Evolutionary conservation across 1,140 invertebrate genomes (phyloP), one percentile per base, ranked within the genome.

Genomic region (Drosophila lowei): DNA sequence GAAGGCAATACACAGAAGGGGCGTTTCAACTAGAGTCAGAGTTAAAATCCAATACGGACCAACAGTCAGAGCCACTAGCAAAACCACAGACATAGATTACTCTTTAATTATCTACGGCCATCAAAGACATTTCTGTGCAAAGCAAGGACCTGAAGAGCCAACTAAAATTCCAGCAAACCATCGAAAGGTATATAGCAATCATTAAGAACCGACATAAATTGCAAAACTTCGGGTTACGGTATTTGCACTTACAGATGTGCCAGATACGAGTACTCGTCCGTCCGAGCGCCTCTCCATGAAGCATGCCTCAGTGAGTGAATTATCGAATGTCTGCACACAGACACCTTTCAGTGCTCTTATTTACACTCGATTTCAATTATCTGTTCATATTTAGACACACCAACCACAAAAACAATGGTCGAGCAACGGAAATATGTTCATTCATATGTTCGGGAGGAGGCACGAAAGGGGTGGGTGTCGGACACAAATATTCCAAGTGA

Each of bases 291-390:
- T 34, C 9, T 34, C 30, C 7, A 28, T 7, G 28, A 28, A 8
- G 7, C 0, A 30, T 8, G 28, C 7, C 28, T 30, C 7, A 30
- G 30, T 34, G 3, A 34, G 2, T 18, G 18, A 18, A 34, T 34
- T 11, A 11, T 34, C 30, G 30, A 34, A 34, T 34, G 30, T 34
- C 30, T 34, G 30, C 30, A 52, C 42, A 50, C 50, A 23, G 38
- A 72, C 59, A 73, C 70, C 71, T 73, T 53, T 15, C 30, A 16
- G 23, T 54, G 55, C 71, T 56, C 49, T 75, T 75, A 75, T 60
- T 75, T 75, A 80, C 80, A 85, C 77, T 74, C 65, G 62, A 86
- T 80, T 70, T 85, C 81, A 85, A 85, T 85, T 81, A 86, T 86
- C 77, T 77, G 68, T 65, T 81, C 64, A 67, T 79, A 86, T 77